Conservation (phyloP, 2,113 vertebrate genomes). For the Epinephelus moara region DNA sequence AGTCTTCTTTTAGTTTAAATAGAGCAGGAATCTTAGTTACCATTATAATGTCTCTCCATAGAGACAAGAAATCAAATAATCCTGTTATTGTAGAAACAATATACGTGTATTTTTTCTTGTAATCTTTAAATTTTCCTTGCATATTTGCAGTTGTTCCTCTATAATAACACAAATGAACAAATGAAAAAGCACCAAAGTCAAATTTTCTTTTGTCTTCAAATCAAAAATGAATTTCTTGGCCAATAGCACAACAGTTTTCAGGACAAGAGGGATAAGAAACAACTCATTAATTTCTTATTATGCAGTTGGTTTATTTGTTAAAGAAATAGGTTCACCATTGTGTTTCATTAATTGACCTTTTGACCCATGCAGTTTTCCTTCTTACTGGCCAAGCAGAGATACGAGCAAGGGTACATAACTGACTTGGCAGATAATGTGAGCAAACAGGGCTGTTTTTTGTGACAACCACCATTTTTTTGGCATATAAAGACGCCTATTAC, state of each 20-base stretch:
- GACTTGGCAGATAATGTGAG: conserved; percentile 1
- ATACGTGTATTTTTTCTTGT: background rate
- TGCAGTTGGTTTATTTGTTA: background rate
- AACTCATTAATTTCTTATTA: background rate
- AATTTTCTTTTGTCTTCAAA: background rate
- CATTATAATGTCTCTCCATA: background rate
- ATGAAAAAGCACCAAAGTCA: background rate
- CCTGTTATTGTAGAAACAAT: background rate
- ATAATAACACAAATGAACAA: background rate
- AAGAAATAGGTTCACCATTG: background rate
- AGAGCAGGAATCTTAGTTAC: conserved; percentile 6
- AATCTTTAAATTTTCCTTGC: background rate
- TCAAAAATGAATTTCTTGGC: background rate
- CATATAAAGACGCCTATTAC: conserved; percentile 5
- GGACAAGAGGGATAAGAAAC: background rate
- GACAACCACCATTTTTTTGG: background rate
- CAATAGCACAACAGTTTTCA: background rate
- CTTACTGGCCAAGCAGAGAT: conserved; percentile 15
- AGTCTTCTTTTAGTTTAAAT: background rate
- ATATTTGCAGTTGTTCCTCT: background rate
- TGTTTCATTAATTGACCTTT: conserved; percentile 22
- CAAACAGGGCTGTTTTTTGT: conserved; percentile 23
- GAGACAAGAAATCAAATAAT: background rate
- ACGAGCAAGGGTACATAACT: background rate
- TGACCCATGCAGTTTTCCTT: conserved; percentile 16